phyloP scores from a whole-genome alignment of 1,140 invertebrate genomes.

The Atopsyche davidsoni region DNA sequence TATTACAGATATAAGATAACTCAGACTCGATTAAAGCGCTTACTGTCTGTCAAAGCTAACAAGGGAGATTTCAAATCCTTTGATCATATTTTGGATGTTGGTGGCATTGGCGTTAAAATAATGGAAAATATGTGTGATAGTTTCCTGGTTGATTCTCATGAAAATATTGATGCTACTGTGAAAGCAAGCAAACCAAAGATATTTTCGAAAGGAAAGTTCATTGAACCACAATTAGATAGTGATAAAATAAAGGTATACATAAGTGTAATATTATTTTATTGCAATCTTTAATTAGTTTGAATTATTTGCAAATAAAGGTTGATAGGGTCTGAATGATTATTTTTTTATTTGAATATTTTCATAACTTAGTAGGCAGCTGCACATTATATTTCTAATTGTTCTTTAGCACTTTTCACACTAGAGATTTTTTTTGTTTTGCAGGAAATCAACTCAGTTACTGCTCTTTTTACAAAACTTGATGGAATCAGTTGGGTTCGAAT shows the following conservation, averaged over 20 bases:
- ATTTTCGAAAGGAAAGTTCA: slow-evolving; percentile 20
- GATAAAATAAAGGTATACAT: slow-evolving; percentile 13
- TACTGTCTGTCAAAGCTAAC: slow-evolving; percentile 11
- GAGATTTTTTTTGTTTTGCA: slow-evolving; percentile 31
- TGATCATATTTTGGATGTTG: slow-evolving; percentile 18
- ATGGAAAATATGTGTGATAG: slow-evolving; percentile 28
- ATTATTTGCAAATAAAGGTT: no score
- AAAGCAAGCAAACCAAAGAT: neutral
- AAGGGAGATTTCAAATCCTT: slow-evolving; percentile 21
- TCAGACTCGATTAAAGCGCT: slow-evolving; percentile 13
- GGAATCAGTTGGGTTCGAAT: slow-evolving; percentile 41
- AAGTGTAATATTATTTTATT: slow-evolving; percentile 5
- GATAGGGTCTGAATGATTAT: no score
- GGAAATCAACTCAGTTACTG: slow-evolving; percentile 37
- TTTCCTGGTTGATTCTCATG: slow-evolving; percentile 14
- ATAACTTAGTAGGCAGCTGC: no score
- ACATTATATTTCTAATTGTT: no score
- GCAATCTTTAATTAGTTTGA: neutral
- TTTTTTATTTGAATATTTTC: no score
- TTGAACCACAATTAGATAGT: slow-evolving; percentile 16
- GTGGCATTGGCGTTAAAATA: slow-evolving; percentile 18
- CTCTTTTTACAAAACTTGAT: slow-evolving; percentile 38
- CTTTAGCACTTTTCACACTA: no score
- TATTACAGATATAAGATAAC: slow-evolving; percentile 21
- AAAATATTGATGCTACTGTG: neutral